Percentiles rank a stretch among this genome's conserved stretches.
phyloP scores from a whole-genome alignment of 2,113 vertebrate genomes.

The Carassius carassius region DNA sequence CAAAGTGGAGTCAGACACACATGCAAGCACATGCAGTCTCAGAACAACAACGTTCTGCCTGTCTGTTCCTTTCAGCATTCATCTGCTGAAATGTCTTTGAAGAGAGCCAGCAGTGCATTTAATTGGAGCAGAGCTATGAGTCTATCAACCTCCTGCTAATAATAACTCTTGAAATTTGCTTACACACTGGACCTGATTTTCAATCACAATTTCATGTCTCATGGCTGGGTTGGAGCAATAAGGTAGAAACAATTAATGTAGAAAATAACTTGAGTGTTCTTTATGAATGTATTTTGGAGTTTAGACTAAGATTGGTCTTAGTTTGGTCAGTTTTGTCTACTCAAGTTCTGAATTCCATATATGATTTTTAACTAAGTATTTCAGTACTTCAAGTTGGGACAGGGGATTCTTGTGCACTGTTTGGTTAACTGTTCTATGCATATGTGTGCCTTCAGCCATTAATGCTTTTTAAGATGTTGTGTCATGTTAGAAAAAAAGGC shows the following conservation, averaged over 20 bases:
- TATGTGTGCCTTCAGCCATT: neutral
- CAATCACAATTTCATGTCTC: neutral
- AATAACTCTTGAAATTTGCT: constrained; percentile 40
- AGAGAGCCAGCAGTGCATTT: constrained; percentile 71
- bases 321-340: neutral
- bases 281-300: neutral
- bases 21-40: constrained; percentile 30
- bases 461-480: too few species aligned
- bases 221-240: neutral
- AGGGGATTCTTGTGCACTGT: neutral
- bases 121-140: constrained; percentile 75
- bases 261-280: neutral
- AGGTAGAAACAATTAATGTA: neutral
- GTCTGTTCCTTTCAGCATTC: constrained; percentile 70
- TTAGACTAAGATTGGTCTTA: neutral
- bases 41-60: constrained; percentile 63
- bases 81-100: constrained; percentile 74
- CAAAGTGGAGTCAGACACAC: constrained; percentile 50
- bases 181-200: constrained; percentile 30
- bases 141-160: constrained; percentile 58
- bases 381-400: neutral
- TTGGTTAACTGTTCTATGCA: neutral
- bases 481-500: neutral
- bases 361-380: neutral
- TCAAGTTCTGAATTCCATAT: neutral